Percentiles rank a stretch among this genome's conserved stretches.
These are phyloP conservation scores for Andrena haemorrhoa DNA, from an alignment of 2,888 invertebrate species.

Conservation along the genomic window DNA sequence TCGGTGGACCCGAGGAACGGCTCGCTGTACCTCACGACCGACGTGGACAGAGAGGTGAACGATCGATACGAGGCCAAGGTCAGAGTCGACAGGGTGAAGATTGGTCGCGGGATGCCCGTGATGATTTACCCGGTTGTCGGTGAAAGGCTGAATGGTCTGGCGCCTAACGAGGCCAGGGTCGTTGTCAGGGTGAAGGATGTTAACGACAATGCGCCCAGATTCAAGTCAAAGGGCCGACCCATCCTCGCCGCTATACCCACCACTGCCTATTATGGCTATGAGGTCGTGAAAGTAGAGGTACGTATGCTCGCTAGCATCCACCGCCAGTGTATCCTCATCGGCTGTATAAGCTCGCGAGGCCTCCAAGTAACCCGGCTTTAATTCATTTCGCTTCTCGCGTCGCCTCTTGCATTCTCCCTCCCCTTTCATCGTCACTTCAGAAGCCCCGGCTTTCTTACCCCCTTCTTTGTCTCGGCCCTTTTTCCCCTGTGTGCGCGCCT, in stretches of 20 bases:
- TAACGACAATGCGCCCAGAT: conserved; percentile 93
- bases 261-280: conserved; percentile 92
- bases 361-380: conserved; percentile 48
- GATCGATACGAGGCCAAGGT: conserved; percentile 88
- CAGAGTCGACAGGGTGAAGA: conserved; percentile 86
- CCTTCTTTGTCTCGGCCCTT: background rate
- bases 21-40: conserved; percentile 89
- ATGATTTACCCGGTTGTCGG: conserved; percentile 92
- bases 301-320: conserved; percentile 50
- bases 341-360: background rate
- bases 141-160: conserved; percentile 90
- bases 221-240: conserved; percentile 91
- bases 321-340: background rate
- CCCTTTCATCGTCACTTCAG: conserved; percentile 12
- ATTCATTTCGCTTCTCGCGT: conserved; percentile 57
- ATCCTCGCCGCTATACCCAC: conserved; percentile 93
- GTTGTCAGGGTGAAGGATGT: conserved; percentile 92
- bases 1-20: conserved; percentile 92
- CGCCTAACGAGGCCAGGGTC: conserved; percentile 91
- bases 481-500: too few relatives aligned
- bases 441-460: conserved; percentile 15
- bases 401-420: background rate
- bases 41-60: conserved; percentile 91
- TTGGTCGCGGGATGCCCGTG: conserved; percentile 89
- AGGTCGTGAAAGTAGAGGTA: conserved; percentile 91